These are phyloP conservation scores for Yoshiicerus persimilis DNA, from an alignment of 1,140 invertebrate genomes.

Conservation along the genomic window DNA sequence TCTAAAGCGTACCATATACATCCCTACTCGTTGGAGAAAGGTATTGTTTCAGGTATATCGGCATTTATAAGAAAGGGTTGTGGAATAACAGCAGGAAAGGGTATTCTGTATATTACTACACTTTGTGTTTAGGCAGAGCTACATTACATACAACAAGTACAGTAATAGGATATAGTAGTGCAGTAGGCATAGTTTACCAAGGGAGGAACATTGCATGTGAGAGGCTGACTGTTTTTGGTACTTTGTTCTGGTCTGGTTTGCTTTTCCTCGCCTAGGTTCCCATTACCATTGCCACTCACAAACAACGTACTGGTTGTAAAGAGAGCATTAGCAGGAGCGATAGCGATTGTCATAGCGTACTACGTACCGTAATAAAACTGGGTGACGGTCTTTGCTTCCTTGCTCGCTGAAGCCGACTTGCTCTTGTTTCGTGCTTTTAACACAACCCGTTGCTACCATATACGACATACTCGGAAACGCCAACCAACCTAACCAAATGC, in stretches of 20 bases:
- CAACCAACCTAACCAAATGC: not conserved
- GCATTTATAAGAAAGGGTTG: not conserved
- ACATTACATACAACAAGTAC: not conserved
- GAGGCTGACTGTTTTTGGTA: not conserved
- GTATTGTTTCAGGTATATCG: not conserved
- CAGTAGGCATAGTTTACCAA: not conserved
- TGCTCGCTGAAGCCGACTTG: not conserved
- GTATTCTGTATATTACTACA: too few relatives aligned
- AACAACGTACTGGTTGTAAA: not conserved
- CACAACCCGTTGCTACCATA: not conserved
- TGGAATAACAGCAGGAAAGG: not conserved
- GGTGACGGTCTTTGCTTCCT: not conserved
- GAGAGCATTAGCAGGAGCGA: slow-evolving; percentile 10
- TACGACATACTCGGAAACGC: not conserved
- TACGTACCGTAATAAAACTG: not conserved
- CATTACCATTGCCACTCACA: not conserved
- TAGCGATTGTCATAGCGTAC: not conserved
- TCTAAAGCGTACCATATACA: not conserved
- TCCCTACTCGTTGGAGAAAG: not conserved
- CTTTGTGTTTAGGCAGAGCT: not conserved
- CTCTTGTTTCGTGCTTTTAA: not conserved
- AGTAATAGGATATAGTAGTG: not conserved
- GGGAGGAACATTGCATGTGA: not conserved
- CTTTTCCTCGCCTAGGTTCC: not conserved
- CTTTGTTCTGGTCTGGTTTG: slow-evolving; percentile 21